Base-by-base conservation (phyloP, 2,888 invertebrate species). In the Troides helena region DNA sequence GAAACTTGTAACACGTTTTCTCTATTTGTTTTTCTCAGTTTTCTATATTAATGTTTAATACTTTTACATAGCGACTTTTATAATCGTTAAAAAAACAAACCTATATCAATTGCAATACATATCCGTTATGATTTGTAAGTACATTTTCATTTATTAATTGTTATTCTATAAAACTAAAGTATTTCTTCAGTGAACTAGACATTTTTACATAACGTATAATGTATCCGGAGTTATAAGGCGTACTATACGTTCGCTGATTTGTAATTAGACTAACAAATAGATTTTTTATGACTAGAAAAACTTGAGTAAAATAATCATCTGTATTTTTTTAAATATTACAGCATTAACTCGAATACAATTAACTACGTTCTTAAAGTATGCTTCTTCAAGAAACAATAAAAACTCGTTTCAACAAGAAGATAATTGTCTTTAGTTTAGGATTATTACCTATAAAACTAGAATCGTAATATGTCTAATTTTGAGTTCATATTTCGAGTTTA, bases 1-100 rank as follows among this genome's bases (percentile, higher is more conserved):
- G 63, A 59, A 30, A 53, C 62, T 62, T 59, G 63, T 59, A 43
- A 39, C 66, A 62, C 62, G 53, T 66, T 59, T 58, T 50, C 46
- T 21, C 8, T 39, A 8, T 39, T 39, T 39, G 3, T 39, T 39
- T 39, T 39, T 39, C 6, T 39, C 39, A 39, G 7, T 39, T 8
- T 39, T 8, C 8, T 10, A 39, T 10, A 39, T 39, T 10, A 10
- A 39, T 10, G 39, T 39, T 39, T 39, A 39, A 39, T 10, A 39
- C 39, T 39, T 39, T 39, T 39, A 39, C 10, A 10, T 39, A 39
- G 39, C 39, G 39, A 39, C 39, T 7, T 10, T 39, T 39, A 39
- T 10, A 39, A 39, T 39, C 10, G 10, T 39, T 7, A 39, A 39
- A 39, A 7, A 39, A 39, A 7, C 10, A 39, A 30, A 30, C 30